These are phyloP conservation scores for Lepidurus arcticus DNA, from an alignment of 1,140 invertebrate genomes.

Conservation along the genomic window DNA sequence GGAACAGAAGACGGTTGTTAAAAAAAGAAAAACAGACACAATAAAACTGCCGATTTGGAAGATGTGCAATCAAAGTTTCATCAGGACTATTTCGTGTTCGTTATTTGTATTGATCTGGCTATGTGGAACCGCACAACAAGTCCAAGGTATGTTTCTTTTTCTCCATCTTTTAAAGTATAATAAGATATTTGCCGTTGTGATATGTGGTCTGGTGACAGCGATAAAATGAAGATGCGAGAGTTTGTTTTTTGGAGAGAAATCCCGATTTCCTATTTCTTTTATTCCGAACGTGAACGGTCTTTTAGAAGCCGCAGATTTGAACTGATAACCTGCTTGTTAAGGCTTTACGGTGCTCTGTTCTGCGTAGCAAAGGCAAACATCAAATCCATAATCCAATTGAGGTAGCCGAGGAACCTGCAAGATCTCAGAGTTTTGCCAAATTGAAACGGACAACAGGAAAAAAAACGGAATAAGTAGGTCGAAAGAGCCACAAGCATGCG, in stretches of 20 bases:
- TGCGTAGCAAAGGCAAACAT: neutral
- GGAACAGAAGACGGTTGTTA: neutral
- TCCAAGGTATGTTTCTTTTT: neutral
- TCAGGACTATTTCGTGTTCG: neutral
- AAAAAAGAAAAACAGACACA: neutral
- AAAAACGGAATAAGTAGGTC: neutral
- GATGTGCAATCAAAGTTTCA: neutral
- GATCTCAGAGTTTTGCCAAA: neutral
- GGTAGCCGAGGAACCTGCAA: neutral
- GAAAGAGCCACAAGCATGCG: neutral
- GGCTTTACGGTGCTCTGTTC: neutral
- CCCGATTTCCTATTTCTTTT: neutral
- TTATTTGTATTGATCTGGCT: neutral
- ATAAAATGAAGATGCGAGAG: neutral
- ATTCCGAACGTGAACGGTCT: neutral
- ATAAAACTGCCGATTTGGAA: neutral
- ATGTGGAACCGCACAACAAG: neutral
- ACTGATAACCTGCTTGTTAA: no score
- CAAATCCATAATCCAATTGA: conserved; percentile 9
- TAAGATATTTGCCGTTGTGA: neutral
- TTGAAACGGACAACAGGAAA: neutral
- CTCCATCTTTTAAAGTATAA: neutral
- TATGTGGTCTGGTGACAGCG: neutral
- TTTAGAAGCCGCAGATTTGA: no score
- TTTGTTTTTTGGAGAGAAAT: neutral